Evolutionary conservation across 1,140 invertebrate species (phyloP), one percentile per base, ranked within the genome.

Genomic region (Caerostris darwini): DNA sequence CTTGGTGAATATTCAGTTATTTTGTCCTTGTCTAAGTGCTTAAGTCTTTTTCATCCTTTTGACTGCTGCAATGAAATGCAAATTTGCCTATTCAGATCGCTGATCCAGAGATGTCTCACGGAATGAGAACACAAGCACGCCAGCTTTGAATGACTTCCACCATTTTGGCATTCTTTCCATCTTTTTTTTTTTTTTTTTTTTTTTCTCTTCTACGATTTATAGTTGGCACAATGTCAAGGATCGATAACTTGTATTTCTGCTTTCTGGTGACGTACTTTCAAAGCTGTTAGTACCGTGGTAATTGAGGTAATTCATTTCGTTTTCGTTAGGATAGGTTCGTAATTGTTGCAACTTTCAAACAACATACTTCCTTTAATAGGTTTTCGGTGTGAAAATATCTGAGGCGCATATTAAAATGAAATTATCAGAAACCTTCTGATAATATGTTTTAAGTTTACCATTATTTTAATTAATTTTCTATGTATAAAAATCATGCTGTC

Each of bases 231-330:
- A 12, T 77, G 50, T 77, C 71, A 77, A 53, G 71, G 71, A 77
- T 77, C 71, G 71, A 77, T 77, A 77, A 77, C 71, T 77, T 50
- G 8, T 12, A 77, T 50, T 77, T 53, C 71, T 77, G 14, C 71
- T 53, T 53, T 77, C 71, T 34, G 3, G 19, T 50, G 69, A 71
- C 34, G 34, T 64, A 64, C 61, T 64, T 64, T 64, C 12, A 4
- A 34, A 71, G 12, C 69, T 71, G 69, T 71, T 19, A 34, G 71
- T 53, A 34, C 10, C 71, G 71, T 64, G 61, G 34, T 64, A 64
- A 64, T 64, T 64, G 61, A 77, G 34, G 7, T 77, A 77, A 77
- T 77, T 77, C 69, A 77, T 53, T 77, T 50, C 34, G 34, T 77
- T 77, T 19, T 10, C 19, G 69, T 71, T 34, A 34, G 7, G 6